A percentile compares a stretch with the other conserved stretches of the same genome.
Evolutionary conservation across 2,113 vertebrate genomes (phyloP).

Genomic region (Paracyprichromis sp.): DNA sequence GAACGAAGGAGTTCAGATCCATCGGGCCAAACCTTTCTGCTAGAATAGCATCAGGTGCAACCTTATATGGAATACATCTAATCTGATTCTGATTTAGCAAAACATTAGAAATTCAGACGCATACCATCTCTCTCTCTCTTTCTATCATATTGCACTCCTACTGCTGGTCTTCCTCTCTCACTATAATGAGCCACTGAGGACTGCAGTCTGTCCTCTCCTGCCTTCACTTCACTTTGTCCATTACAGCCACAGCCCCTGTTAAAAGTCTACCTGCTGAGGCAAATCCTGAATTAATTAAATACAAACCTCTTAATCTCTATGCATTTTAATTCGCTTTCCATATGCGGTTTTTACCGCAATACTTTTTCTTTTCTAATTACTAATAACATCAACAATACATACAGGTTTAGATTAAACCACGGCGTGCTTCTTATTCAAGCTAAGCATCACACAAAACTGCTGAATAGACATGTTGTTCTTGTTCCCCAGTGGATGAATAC

Average conservation of each 20-base stretch:
- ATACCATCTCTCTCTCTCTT: neutral
- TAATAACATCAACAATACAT: neutral
- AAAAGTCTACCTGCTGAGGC: neutral
- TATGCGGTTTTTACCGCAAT: neutral
- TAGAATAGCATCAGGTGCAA: neutral
- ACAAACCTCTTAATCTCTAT: neutral
- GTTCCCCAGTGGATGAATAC: neutral
- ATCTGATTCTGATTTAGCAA: neutral
- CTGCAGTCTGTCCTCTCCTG: neutral
- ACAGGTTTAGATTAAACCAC: neutral
- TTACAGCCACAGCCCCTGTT: neutral
- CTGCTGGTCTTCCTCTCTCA: neutral
- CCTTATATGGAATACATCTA: neutral
- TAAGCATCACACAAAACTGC: neutral
- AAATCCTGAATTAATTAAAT: conserved; percentile 12
- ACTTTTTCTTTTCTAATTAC: neutral
- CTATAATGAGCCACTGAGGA: conserved; percentile 13
- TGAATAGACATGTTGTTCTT: neutral
- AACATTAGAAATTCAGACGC: neutral
- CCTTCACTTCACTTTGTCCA: conserved; percentile 9
- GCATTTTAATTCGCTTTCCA: conserved; percentile 7
- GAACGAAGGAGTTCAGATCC: conserved; percentile 16
- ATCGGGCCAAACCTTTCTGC: conserved; percentile 4
- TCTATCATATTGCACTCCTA: neutral
- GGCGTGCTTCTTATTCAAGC: neutral